Evolutionary conservation across 2,797 vertebrate genomes (phyloP).

Genomic region (Coilia nasus): DNA sequence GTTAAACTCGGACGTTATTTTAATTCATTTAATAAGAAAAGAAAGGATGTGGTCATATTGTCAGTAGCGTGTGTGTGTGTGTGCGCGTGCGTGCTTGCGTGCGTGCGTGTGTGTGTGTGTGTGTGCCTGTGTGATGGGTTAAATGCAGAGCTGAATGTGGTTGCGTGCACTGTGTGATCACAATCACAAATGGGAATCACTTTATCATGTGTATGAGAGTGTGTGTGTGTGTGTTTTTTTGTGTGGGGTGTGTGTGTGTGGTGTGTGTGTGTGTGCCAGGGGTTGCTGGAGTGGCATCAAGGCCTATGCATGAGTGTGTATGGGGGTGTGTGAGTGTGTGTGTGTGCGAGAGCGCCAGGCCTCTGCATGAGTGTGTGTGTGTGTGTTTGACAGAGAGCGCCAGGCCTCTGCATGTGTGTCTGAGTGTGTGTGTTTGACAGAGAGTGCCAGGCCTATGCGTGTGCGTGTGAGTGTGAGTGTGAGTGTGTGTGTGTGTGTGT

Average conservation of each 20-base stretch:
- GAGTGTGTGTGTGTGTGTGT: slow-evolving; percentile 21
- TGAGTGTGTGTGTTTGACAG: neutral
- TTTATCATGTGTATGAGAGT: too few species aligned
- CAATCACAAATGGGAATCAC: too few species aligned
- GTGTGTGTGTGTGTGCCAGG: slow-evolving; percentile 3
- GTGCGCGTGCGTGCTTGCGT: neutral
- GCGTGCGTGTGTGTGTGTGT: slow-evolving; percentile 1
- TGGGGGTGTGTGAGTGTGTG: too few species aligned
- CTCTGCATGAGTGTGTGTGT: neutral
- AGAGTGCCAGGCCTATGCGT: neutral
- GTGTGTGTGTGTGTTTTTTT: neutral
- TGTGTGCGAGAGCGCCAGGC: neutral
- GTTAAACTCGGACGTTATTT: too few species aligned
- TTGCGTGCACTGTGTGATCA: too few species aligned
- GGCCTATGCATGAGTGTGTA: too few species aligned
- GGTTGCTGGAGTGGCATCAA: too few species aligned
- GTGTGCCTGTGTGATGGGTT: too few species aligned
- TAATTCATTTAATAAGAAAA: too few species aligned
- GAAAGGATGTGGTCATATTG: too few species aligned
- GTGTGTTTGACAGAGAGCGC: neutral
- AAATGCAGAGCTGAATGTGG: too few species aligned
- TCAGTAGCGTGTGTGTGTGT: neutral
- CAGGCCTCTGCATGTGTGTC: neutral
- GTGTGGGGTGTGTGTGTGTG: neutral
- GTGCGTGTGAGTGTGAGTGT: neutral